Evolutionary conservation across 2,888 invertebrate species (phyloP), one percentile per base, ranked within the genome.

Genomic region (Calephelis perditalis): DNA sequence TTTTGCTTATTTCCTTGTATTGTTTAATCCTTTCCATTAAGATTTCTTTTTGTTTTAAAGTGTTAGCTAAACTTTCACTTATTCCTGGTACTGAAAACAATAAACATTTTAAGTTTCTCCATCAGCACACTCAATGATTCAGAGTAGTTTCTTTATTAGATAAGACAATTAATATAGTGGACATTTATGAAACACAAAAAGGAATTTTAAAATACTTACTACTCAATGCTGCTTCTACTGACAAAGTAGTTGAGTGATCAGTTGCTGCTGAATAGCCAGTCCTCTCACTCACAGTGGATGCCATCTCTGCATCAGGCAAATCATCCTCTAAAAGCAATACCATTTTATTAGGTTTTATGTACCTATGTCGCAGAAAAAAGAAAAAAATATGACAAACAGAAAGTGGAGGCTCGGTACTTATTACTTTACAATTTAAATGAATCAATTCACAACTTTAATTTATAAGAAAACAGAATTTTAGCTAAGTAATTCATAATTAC

Each of bases 21-120:
- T 88, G 90, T 70, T 89, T 88, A 70, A 90, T 90, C 67, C 85
- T 82, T 71, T 90, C 89, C 87, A 90, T 87, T 37, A 90, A 68
- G 61, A 89, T 62, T 65, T 90, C 90, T 65, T 90, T 90, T 65
- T 90, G 90, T 70, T 88, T 90, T 26, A 90, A 69, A 11, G 90
- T 90, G 66, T 90, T 90, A 56, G 90, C 90, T 71, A 90, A 77
- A 67, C 89, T 90, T 76, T 88, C 90, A 76, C 90, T 90, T 52
- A 90, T 90, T 64, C 90, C 90, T 71, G 90, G 90, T 72, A 90
- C 90, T 90, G 70, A 45, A 75, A 78, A 35, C 58, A 40, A 40
- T 40, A 40, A n/a, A 40, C 40, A 40, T 40, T 40, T 40, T 6
- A 40, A 40, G 3, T 40, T 40, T 40, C 40, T 40, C 8, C 7